Percentiles rank a stretch among this genome's conserved stretches.
Evolutionary conservation across 2,797 vertebrate genomes (phyloP).

Genomic region (Rousettus madagascariensis): DNA sequence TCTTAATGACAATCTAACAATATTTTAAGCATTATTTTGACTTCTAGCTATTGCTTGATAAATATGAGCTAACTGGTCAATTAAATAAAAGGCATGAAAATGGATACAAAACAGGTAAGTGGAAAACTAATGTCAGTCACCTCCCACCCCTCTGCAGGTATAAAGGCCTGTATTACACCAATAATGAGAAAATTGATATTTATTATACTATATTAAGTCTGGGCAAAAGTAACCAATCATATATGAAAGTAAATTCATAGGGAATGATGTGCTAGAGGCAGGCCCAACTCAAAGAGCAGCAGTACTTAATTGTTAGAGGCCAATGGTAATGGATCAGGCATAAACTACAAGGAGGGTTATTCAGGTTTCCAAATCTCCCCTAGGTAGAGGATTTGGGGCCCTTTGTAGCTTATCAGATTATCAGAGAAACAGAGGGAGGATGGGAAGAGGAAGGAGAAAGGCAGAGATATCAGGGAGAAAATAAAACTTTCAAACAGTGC

Average conservation of each 20-base stretch:
- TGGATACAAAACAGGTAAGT: not conserved
- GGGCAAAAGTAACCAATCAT: not conserved
- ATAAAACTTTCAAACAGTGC: not conserved
- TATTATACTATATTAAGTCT: not conserved
- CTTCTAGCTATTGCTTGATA: not conserved
- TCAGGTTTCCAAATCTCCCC: not conserved
- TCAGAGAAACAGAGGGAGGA: not conserved
- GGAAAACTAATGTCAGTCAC: not conserved
- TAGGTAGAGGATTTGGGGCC: not conserved
- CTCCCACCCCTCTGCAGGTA: not conserved
- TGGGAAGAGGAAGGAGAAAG: not conserved
- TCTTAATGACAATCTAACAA: not conserved
- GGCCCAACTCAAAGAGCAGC: not conserved
- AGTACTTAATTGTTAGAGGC: not conserved
- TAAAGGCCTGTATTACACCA: not conserved
- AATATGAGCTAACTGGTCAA: not conserved
- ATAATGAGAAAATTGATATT: not conserved
- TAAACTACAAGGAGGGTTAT: not conserved
- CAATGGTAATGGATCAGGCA: not conserved
- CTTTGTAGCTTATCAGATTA: not conserved
- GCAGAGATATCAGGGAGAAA: conserved; percentile 5
- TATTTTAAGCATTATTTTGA: conserved; percentile 33
- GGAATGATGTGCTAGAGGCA: not conserved
- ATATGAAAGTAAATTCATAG: not conserved
- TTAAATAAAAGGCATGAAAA: conserved; percentile 11